Evolutionary conservation across 2,888 invertebrate genomes (phyloP).

Genomic region (Trissolcus brochymenae): DNA sequence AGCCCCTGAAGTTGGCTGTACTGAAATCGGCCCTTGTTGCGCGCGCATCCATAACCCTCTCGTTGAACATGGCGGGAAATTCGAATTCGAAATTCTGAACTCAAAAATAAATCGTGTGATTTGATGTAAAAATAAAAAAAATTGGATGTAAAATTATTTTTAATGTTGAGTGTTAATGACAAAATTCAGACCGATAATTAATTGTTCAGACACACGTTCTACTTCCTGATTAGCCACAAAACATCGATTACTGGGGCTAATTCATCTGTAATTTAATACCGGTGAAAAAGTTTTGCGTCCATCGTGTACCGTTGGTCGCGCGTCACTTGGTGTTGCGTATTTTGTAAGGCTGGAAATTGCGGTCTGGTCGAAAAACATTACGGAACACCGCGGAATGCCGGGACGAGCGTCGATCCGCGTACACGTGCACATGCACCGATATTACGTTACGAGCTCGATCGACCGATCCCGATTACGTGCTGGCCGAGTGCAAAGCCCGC

Average conservation of each 20-base stretch:
- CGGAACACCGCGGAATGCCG: conserved; percentile 44
- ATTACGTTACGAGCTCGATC: conserved; percentile 52
- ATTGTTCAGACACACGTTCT: conserved; percentile 12
- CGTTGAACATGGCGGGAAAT: no score
- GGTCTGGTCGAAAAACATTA: conserved; percentile 45
- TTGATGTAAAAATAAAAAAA: no score
- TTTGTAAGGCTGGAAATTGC: conserved; percentile 50
- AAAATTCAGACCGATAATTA: no score
- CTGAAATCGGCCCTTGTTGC: no score
- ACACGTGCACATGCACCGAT: conserved; percentile 18
- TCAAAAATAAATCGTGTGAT: no score
- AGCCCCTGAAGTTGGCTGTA: no score
- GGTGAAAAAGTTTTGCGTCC: conserved; percentile 22
- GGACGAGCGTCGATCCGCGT: conserved; percentile 30
- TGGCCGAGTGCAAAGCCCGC: conserved; percentile 23
- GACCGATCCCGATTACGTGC: conserved; percentile 47
- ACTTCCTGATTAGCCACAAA: conserved; percentile 45
- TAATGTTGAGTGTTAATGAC: not conserved
- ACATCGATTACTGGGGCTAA: conserved; percentile 49
- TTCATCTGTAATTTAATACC: conserved; percentile 33
- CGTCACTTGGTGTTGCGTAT: conserved; percentile 54
- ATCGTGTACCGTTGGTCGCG: conserved; percentile 45
- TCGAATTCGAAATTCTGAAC: no score
- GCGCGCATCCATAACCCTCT: no score
- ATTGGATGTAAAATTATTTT: no score